These are phyloP conservation scores for Ooceraea biroi DNA, from an alignment of 1,140 invertebrate genomes.

Conservation along the genomic window DNA sequence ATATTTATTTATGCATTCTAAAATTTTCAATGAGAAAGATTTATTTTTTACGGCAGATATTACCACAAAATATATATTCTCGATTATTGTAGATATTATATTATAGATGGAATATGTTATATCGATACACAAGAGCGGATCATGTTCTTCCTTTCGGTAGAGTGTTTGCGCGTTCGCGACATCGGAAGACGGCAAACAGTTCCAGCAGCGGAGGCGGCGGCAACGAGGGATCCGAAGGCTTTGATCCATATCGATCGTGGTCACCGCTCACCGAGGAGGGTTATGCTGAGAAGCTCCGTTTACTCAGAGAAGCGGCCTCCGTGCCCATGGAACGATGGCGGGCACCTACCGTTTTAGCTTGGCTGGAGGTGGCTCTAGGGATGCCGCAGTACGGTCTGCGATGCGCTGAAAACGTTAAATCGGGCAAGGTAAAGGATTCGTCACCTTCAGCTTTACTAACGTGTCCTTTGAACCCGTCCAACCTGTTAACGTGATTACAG, in stretches of 20 bases:
- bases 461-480: constrained; percentile 10
- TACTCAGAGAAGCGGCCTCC: constrained; percentile 94
- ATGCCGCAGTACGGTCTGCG: constrained; percentile 97
- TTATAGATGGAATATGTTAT: no score
- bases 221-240: constrained; percentile 85
- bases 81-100: no score
- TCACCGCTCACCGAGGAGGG: constrained; percentile 94
- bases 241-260: constrained; percentile 87
- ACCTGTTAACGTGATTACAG: background rate
- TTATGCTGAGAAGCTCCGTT: constrained; percentile 92
- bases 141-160: constrained; percentile 79
- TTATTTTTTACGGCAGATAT: no score
- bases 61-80: no score
- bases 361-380: constrained; percentile 96
- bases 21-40: no score
- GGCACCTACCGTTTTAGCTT: constrained; percentile 96
- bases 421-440: constrained; percentile 92
- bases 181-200: constrained; percentile 89
- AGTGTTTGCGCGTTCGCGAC: constrained; percentile 94
- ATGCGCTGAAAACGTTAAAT: constrained; percentile 97
- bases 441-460: background rate
- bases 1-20: no score
- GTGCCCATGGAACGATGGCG: constrained; percentile 97
- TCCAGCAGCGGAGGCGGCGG: constrained; percentile 83
- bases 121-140: background rate